These are phyloP conservation scores for Hyposoter dolosus DNA, from an alignment of 2,888 invertebrate species.

Conservation along the genomic window DNA sequence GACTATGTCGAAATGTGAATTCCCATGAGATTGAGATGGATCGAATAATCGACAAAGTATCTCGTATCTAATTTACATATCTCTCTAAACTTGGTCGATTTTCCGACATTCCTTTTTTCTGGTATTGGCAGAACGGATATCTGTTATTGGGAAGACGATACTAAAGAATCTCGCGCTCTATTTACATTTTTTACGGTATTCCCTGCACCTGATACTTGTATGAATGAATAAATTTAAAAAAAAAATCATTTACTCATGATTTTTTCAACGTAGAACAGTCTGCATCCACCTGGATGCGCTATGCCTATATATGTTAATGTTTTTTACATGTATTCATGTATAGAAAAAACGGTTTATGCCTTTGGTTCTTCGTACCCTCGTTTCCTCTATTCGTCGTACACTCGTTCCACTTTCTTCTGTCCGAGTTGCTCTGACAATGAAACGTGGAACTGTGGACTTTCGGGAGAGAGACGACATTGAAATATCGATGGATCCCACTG, in stretches of 20 bases:
- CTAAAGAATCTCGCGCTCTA: slow-evolving; percentile 24
- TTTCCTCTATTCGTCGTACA: slow-evolving; percentile 25
- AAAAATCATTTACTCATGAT: too few relatives aligned
- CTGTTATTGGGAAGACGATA: neutral
- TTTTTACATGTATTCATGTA: neutral
- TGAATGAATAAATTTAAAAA: too few relatives aligned
- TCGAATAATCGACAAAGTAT: slow-evolving; percentile 46
- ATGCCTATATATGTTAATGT: neutral
- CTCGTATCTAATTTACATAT: slow-evolving; percentile 49
- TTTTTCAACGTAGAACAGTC: too few relatives aligned
- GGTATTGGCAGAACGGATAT: neutral
- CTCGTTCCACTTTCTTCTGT: slow-evolving; percentile 29
- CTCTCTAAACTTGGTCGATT: slow-evolving; percentile 15
- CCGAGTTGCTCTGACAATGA: neutral
- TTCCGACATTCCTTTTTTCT: slow-evolving; percentile 4
- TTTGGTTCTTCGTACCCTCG: slow-evolving; percentile 7
- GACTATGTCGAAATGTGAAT: slow-evolving; percentile 41
- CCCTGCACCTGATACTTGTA: neutral
- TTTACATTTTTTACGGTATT: slow-evolving; percentile 28
- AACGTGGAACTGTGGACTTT: slow-evolving; percentile 18
- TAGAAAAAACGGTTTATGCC: slow-evolving; percentile 26
- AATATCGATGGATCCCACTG: neutral
- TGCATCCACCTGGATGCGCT: neutral
- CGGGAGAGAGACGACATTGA: slow-evolving; percentile 4
- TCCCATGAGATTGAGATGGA: slow-evolving; percentile 23